phyloP scores from a whole-genome alignment of 2,113 vertebrate species.

The Eupsittula cactorum region DNA sequence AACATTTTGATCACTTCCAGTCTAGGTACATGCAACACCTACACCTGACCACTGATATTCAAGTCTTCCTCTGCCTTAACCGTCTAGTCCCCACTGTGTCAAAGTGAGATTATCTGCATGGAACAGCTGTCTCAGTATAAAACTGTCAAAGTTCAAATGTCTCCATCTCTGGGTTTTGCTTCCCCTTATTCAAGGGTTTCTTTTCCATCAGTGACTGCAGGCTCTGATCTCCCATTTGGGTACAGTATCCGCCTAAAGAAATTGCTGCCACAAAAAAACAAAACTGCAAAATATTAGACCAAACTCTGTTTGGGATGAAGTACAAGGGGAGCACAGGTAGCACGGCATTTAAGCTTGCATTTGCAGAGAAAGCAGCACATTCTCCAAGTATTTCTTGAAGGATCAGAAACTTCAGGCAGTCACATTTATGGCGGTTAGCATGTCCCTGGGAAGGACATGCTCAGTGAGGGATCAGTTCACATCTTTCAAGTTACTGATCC shows the following conservation, averaged over 20 bases:
- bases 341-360: neutral
- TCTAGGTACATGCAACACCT: neutral
- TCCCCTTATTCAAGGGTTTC: neutral
- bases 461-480: neutral
- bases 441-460: neutral
- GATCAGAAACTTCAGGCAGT: neutral
- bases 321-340: neutral
- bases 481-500: neutral
- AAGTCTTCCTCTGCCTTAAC: neutral
- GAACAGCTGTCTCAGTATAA: neutral
- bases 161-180: neutral
- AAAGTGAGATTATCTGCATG: neutral
- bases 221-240: neutral
- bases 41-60: fast-evolving
- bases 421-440: conserved; percentile 30
- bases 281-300: neutral
- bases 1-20: neutral
- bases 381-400: neutral
- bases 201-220: neutral
- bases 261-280: neutral
- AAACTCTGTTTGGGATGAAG: neutral
- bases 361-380: neutral
- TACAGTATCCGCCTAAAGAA: neutral
- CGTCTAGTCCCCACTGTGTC: fast-evolving
- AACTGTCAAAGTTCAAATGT: neutral